A percentile compares a stretch with the other conserved stretches of the same genome.
phyloP scores from a whole-genome alignment of 2,113 vertebrate genomes.

The Rhinolophus sinicus region DNA sequence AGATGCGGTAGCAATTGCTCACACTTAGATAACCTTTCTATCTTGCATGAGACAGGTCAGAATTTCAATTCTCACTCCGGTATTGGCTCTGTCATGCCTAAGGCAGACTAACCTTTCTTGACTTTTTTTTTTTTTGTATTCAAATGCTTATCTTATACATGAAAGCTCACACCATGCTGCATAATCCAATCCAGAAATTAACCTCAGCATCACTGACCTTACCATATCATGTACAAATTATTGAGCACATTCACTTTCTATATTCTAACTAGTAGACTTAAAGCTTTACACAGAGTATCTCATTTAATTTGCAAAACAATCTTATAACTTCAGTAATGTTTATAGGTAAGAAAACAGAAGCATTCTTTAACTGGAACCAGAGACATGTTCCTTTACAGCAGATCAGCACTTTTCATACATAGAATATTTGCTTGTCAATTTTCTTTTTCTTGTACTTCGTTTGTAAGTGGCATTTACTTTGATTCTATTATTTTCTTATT shows the following conservation, averaged over 20 bases:
- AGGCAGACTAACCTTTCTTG: background rate
- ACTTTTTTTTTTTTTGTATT: background rate
- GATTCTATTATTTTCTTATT: conserved; percentile 14
- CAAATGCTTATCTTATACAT: background rate
- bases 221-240: background rate
- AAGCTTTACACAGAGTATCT: background rate
- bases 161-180: background rate
- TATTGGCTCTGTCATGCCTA: background rate
- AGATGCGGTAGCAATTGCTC: background rate
- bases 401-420: background rate
- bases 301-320: background rate
- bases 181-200: background rate
- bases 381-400: background rate
- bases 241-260: background rate
- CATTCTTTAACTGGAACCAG: background rate
- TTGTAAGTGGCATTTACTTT: conserved; percentile 19
- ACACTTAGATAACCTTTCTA: background rate
- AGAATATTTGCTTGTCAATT: background rate
- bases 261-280: background rate
- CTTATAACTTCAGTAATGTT: background rate
- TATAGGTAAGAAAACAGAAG: background rate
- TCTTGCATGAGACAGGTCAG: background rate
- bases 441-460: background rate
- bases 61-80: background rate
- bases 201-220: background rate